Percentiles rank a stretch among this genome's conserved stretches.
Conservation (phyloP, 2,888 invertebrate species). For the Caenorhabditis doughertyi region DNA sequence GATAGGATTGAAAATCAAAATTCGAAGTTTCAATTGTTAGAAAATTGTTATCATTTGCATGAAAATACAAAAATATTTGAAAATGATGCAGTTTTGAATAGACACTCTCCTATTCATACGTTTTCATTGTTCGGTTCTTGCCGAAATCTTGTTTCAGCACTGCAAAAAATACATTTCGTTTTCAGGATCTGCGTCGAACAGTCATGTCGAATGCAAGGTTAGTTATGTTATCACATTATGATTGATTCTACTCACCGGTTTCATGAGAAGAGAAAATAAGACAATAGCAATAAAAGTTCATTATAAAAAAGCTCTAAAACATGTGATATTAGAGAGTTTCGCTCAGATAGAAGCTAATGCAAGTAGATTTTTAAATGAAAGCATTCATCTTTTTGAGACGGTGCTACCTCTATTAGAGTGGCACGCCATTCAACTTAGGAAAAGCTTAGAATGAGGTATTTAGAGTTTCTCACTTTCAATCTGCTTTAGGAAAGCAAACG, state of each 20-base stretch:
- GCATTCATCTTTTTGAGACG: too few relatives aligned
- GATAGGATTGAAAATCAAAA: constrained; percentile 22
- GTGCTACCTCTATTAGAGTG: too few relatives aligned
- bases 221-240: constrained; percentile 23
- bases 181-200: constrained; percentile 64
- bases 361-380: too few relatives aligned
- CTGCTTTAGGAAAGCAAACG: too few relatives aligned
- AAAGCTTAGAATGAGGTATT: too few relatives aligned
- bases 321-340: too few relatives aligned
- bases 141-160: not conserved
- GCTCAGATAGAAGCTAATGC: too few relatives aligned
- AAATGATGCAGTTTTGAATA: constrained; percentile 20
- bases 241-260: constrained; percentile 2
- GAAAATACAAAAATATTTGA: constrained; percentile 13
- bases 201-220: constrained; percentile 65
- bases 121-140: constrained; percentile 13
- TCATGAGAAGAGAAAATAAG: not conserved
- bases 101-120: constrained; percentile 6
- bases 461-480: too few relatives aligned
- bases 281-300: not conserved
- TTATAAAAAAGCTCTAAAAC: not conserved
- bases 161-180: constrained; percentile 13
- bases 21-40: constrained; percentile 4
- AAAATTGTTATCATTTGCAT: constrained; percentile 40
- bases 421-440: too few relatives aligned